Evolutionary conservation across 2,113 vertebrate genomes (phyloP).

Genomic region (Hemiscyllium ocellatum): DNA sequence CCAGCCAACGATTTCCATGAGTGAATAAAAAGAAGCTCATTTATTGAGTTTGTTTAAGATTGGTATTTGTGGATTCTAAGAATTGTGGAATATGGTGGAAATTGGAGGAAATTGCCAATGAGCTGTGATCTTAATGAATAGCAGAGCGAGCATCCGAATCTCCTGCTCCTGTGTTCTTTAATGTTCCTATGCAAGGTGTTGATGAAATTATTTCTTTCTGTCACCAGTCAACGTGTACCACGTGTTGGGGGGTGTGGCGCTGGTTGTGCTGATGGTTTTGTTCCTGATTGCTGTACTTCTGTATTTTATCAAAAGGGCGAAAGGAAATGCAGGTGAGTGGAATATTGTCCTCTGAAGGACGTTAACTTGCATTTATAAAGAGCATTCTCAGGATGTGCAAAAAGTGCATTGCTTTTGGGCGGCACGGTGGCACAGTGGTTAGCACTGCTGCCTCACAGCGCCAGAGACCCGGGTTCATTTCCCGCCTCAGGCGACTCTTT

Average conservation of each 20-base stretch:
- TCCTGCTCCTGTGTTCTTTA: not conserved
- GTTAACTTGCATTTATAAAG: not conserved
- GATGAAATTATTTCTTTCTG: not conserved
- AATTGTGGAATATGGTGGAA: not conserved
- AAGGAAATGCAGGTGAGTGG: not conserved
- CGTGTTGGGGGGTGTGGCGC: not conserved
- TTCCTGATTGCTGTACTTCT: not conserved
- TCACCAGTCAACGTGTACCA: not conserved
- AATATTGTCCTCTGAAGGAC: not conserved
- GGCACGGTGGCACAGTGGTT: too few species aligned
- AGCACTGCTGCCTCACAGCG: too few species aligned
- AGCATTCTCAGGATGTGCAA: not conserved
- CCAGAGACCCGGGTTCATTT: too few species aligned
- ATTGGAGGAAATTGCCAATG: not conserved
- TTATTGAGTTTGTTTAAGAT: too few species aligned
- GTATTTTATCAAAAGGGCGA: not conserved
- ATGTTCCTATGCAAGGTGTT: not conserved
- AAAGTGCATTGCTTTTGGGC: not conserved
- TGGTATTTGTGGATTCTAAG: not conserved
- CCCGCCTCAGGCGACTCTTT: too few species aligned
- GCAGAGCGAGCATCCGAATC: not conserved
- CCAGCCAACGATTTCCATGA: too few species aligned
- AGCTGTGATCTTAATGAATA: not conserved
- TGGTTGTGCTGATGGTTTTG: not conserved
- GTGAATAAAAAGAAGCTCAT: too few species aligned